Base-by-base conservation (phyloP, 2,113 vertebrate genomes). In the Albula glossodonta region DNA sequence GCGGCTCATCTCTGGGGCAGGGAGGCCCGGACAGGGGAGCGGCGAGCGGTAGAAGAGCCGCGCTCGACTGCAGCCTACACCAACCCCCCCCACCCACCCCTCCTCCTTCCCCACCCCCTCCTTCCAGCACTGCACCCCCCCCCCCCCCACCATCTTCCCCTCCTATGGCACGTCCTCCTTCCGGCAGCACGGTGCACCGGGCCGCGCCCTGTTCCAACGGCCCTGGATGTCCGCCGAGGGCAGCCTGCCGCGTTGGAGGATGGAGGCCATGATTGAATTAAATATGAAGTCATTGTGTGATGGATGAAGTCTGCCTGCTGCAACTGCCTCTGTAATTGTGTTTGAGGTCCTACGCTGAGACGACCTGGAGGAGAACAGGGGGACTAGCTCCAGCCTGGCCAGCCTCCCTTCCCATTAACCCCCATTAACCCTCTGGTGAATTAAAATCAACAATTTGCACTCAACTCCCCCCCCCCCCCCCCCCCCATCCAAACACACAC, bases 251-350 rank as follows among this genome's bases (percentile, higher is more conserved):
- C 88, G 90, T 92, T 92, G 89, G 87, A 90, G 15, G 93, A 94
- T 90, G 85, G 88, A 86, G 92, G 89, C 90, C 89, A 88, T 80
- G 88, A 95, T 93, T 93, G 90, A 95, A 96, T 96, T 95, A 95
- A 92, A 89, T 90, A 93, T 87, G 90, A 91, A 91, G 87, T 90
- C 86, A 87, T n/a, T 4, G 92, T 51, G 88, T 87, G 91, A 95
- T 94, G 90, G 90, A 96, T 87, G 87, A 88, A 92, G 89, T 87
- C 92, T 87, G 87, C 92, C 93, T 93, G 91, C 1, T 0, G 86
- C 87, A 86, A 89, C 90, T 52, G 87, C 87, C 88, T 93, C 41
- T 85, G 83, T 83, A 90, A 93, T 89, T 84, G 85, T 0, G 0
- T 91, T 86, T 81, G 0, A 86, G 87, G 84, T 78, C 57, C 81